Evolutionary conservation across 92 coral and sea anemone genomes (phyloP).

Genomic region (Blastomussa wellsi): DNA sequence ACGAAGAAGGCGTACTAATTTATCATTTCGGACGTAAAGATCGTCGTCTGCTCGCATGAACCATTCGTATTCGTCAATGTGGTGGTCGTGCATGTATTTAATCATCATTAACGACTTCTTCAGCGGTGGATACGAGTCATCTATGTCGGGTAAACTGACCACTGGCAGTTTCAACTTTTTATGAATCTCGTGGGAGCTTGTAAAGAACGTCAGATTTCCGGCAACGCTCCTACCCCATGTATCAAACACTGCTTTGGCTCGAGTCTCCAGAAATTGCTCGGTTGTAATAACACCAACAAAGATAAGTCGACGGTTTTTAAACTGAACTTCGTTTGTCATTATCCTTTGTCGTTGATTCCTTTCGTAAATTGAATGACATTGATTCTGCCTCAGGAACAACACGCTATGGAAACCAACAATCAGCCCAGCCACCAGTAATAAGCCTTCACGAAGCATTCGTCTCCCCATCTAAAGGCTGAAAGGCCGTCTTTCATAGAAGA

Average conservation of each 20-base stretch:
- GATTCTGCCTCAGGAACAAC: conserved; percentile 29
- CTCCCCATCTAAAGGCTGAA: not conserved
- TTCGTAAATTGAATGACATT: conserved; percentile 9
- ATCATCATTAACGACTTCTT: conserved; percentile 61
- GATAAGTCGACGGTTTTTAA: conserved; percentile 25
- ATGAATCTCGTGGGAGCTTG: conserved; percentile 6
- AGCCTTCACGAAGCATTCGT: conserved; percentile 5
- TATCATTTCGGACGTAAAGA: conserved; percentile 49
- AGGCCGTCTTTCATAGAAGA: too few relatives aligned
- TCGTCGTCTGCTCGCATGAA: conserved; percentile 69
- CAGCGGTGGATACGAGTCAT: conserved; percentile 61
- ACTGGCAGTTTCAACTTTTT: conserved; percentile 46
- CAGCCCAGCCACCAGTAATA: conserved; percentile 17
- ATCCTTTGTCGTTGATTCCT: conserved; percentile 13
- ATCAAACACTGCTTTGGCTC: conserved; percentile 55
- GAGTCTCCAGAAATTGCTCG: conserved; percentile 41
- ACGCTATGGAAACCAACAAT: conserved; percentile 13
- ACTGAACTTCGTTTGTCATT: conserved; percentile 11
- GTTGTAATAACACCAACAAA: conserved; percentile 64
- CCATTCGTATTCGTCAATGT: conserved; percentile 55
- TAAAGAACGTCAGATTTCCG: conserved; percentile 49
- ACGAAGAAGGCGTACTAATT: conserved; percentile 23
- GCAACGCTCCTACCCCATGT: conserved; percentile 61
- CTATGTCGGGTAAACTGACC: conserved; percentile 54
- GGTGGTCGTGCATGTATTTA: conserved; percentile 56